Conservation (phyloP, 2,113 vertebrate genomes). For the Callaeas wilsoni region DNA sequence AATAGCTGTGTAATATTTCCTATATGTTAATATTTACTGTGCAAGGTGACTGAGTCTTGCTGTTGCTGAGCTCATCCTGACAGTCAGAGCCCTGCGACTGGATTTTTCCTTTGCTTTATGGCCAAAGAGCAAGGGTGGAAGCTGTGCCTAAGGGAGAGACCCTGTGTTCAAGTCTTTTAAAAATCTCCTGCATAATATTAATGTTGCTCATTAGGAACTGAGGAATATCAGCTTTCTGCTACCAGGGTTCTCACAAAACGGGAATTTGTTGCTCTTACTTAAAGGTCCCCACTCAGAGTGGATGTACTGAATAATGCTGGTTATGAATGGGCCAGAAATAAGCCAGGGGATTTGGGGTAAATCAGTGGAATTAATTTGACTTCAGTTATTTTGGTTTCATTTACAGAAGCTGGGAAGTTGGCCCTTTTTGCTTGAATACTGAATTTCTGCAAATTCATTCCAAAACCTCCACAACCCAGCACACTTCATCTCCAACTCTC, state of each 20-base stretch:
- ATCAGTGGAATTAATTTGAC: background rate
- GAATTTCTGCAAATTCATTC: background rate
- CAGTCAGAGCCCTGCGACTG: fast-evolving
- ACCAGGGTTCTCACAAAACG: background rate
- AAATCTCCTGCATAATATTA: background rate
- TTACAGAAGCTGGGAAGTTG: background rate
- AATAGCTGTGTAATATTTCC: background rate
- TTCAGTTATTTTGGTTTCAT: constrained; percentile 1
- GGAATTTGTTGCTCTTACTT: background rate
- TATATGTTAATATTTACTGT: background rate
- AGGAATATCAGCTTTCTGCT: background rate
- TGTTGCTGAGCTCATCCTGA: background rate
- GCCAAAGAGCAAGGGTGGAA: background rate
- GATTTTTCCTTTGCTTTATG: background rate
- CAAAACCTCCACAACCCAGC: background rate
- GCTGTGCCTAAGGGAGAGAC: background rate
- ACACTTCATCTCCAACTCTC: background rate
- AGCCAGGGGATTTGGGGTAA: background rate
- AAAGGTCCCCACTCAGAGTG: background rate
- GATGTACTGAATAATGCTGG: background rate
- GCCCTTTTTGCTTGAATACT: background rate
- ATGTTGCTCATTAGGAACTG: background rate
- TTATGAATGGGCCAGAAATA: background rate
- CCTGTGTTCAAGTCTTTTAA: background rate
- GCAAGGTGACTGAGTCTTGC: background rate